A percentile compares a stretch with the other conserved stretches of the same genome.
Evolutionary conservation across 2,797 vertebrate species (phyloP).

Genomic region (Capromys pilorides): DNA sequence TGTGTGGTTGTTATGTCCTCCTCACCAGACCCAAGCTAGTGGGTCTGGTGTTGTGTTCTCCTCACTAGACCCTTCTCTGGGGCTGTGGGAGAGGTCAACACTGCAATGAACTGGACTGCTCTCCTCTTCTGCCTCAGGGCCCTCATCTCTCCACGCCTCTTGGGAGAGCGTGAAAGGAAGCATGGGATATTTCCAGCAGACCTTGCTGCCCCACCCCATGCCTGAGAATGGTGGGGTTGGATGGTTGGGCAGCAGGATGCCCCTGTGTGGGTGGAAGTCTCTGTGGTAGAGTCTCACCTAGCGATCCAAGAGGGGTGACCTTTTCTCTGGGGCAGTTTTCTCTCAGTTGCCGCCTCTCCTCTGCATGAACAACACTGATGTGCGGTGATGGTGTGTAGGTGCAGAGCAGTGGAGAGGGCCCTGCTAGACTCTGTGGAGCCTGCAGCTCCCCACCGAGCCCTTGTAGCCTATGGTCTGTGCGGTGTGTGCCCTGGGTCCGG

Average conservation of each 20-base stretch:
- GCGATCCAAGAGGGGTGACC: rapidly evolving
- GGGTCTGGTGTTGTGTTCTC: not conserved
- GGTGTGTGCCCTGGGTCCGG: not conserved
- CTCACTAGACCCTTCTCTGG: not conserved
- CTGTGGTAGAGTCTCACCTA: not conserved
- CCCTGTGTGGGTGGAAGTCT: not conserved
- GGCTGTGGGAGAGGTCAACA: not conserved
- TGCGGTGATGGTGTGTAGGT: not conserved
- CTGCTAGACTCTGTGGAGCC: not conserved
- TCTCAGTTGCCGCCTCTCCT: not conserved
- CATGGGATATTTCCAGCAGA: not conserved
- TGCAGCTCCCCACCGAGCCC: not conserved
- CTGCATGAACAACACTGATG: not conserved
- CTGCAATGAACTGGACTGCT: not conserved
- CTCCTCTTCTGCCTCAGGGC: not conserved
- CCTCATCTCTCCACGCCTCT: not conserved
- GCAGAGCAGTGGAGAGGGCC: not conserved
- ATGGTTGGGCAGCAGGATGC: not conserved
- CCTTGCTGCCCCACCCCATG: not conserved
- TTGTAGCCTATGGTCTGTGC: not conserved
- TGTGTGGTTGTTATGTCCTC: not conserved
- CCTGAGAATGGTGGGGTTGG: not conserved
- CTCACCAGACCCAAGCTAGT: not conserved
- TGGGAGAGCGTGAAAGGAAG: not conserved
- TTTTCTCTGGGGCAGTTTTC: not conserved